These are phyloP conservation scores for Dinomys branickii DNA, from an alignment of 2,113 vertebrate genomes.

Conservation along the genomic window DNA sequence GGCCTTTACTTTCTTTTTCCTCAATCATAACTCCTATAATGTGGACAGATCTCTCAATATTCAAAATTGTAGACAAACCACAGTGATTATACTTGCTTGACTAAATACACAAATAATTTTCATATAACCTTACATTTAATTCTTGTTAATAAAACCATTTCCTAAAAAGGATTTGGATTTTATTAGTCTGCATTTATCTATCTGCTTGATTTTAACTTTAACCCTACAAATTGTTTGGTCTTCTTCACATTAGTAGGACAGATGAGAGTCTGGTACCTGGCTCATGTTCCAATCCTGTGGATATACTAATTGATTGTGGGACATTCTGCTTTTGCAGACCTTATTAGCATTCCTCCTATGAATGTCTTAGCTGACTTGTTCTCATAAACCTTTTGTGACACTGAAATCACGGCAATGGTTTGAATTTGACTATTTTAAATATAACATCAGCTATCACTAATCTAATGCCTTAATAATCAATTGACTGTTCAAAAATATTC, in stretches of 20 bases:
- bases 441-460: not conserved
- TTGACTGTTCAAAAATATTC: not conserved
- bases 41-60: not conserved
- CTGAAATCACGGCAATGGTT: constrained; percentile 1
- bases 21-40: not conserved
- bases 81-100: constrained; percentile 6
- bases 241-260: not conserved
- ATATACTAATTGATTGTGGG: not conserved
- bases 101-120: not conserved
- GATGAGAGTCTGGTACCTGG: not conserved
- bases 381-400: constrained; percentile 4
- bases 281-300: not conserved
- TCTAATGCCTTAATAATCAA: not conserved
- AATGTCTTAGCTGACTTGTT: not conserved
- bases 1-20: not conserved
- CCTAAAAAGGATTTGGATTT: not conserved
- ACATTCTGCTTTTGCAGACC: not conserved
- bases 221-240: not conserved
- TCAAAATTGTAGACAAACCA: not conserved
- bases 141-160: not conserved
- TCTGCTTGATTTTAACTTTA: not conserved
- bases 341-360: not conserved
- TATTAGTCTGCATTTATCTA: not conserved
- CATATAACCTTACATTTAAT: not conserved
- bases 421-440: not conserved